Conservation (phyloP, 2,797 vertebrate genomes). For the Crax fasciolata region DNA sequence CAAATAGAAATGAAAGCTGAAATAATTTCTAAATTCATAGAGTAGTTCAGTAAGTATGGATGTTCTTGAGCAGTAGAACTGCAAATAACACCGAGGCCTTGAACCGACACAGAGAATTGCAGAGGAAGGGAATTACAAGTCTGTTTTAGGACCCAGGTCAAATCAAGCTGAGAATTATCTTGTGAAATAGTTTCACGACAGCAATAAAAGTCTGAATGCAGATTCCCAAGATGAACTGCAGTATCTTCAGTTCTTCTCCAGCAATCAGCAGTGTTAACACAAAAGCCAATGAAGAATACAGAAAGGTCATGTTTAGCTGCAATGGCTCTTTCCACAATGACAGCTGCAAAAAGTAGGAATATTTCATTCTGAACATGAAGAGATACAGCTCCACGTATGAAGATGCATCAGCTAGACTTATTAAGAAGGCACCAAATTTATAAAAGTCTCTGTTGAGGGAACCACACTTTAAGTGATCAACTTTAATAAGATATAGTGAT, state of each 20-base stretch:
- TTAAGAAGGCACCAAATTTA: neutral
- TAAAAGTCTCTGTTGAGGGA: neutral
- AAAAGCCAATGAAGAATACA: neutral
- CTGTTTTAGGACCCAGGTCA: neutral
- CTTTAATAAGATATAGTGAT: neutral
- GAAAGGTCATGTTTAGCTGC: neutral
- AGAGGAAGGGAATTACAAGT: neutral
- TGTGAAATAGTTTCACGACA: constrained; percentile 24
- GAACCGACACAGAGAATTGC: neutral
- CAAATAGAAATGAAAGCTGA: neutral
- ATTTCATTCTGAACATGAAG: neutral
- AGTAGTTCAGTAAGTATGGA: neutral
- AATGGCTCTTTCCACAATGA: neutral
- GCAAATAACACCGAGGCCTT: neutral
- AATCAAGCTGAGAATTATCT: neutral
- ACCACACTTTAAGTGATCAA: neutral
- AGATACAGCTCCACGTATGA: neutral
- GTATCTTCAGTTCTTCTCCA: neutral
- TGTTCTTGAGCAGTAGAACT: neutral
- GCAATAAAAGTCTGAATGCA: neutral
- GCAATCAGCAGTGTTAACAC: neutral
- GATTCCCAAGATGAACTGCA: neutral
- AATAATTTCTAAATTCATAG: neutral
- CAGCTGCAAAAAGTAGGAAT: neutral
- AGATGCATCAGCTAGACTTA: neutral